Conservation (phyloP, 2,888 invertebrate species). For the Sphaeridia pumilis region DNA sequence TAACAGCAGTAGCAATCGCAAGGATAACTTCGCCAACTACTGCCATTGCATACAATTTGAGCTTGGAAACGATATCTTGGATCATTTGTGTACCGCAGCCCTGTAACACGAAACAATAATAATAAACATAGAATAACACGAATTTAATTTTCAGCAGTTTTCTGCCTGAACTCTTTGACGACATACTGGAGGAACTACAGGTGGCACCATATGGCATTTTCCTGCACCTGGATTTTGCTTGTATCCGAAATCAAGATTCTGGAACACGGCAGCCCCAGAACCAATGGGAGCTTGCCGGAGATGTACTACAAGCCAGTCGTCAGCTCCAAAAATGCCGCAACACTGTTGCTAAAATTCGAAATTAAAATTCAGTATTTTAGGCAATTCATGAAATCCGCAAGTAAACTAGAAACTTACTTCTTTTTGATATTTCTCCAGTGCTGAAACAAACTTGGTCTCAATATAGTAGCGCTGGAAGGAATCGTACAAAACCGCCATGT, state of each 20-base stretch:
- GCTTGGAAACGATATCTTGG: conserved; percentile 16
- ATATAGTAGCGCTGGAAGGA: conserved; percentile 23
- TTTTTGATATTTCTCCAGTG: conserved; percentile 29
- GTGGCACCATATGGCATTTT: conserved; percentile 28
- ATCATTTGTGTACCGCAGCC: conserved; percentile 27
- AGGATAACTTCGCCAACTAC: conserved; percentile 17
- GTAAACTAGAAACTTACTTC: conserved; percentile 20
- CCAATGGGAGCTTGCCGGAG: conserved; percentile 10
- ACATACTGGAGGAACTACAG: conserved; percentile 25
- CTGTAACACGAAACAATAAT: conserved; percentile 6
- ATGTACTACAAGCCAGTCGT: conserved; percentile 32
- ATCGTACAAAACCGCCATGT: conserved; percentile 25
- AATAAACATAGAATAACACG: no score
- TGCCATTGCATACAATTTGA: conserved; percentile 16
- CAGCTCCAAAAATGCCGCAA: conserved; percentile 30
- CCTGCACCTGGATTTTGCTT: conserved; percentile 26
- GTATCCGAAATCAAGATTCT: neutral
- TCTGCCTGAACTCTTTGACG: neutral
- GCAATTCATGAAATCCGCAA: neutral
- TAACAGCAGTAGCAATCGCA: conserved; percentile 13
- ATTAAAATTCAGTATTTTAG: neutral
- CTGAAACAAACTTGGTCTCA: conserved; percentile 23
- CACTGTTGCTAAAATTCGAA: conserved; percentile 22
- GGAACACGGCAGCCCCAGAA: conserved; percentile 8
- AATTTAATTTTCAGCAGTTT: neutral